Percentiles rank a stretch among this genome's conserved stretches.
Evolutionary conservation across 2,888 invertebrate species (phyloP).

Genomic region (Polyommatus iphigenia): DNA sequence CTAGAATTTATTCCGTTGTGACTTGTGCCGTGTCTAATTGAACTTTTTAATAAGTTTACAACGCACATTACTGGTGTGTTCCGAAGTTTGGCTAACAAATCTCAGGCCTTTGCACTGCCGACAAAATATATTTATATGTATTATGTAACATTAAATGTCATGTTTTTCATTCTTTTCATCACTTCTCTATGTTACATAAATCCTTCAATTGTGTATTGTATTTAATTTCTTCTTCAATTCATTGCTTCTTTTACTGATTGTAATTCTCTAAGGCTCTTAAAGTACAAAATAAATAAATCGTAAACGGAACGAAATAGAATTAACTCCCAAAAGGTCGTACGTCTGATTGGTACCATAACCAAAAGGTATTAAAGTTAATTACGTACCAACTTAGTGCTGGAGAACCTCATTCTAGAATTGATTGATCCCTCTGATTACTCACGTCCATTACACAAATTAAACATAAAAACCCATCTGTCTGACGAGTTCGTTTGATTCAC

Average conservation of each 20-base stretch:
- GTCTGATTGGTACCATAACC: constrained; percentile 1
- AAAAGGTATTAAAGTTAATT: constrained; percentile 10
- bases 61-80: neutral
- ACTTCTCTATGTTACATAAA: too few species aligned
- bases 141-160: too few species aligned
- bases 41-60: constrained; percentile 18
- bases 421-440: constrained; percentile 7
- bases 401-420: neutral
- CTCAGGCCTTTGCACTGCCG: too few species aligned
- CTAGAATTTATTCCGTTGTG: too few species aligned
- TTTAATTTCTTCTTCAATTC: too few species aligned
- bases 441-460: constrained; percentile 26
- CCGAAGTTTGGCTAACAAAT: neutral
- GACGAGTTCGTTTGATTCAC: constrained; percentile 11
- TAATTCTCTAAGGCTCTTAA: neutral
- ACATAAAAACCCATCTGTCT: constrained; percentile 12
- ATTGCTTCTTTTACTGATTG: neutral
- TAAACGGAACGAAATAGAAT: neutral
- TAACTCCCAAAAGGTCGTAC: neutral
- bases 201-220: too few species aligned
- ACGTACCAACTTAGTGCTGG: neutral
- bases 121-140: too few species aligned
- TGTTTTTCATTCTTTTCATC: too few species aligned
- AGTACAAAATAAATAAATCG: constrained; percentile 2
- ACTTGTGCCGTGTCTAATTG: neutral